Evolutionary conservation across 2,888 invertebrate species (phyloP).

Genomic region (Pollenia griseotomentosa): DNA sequence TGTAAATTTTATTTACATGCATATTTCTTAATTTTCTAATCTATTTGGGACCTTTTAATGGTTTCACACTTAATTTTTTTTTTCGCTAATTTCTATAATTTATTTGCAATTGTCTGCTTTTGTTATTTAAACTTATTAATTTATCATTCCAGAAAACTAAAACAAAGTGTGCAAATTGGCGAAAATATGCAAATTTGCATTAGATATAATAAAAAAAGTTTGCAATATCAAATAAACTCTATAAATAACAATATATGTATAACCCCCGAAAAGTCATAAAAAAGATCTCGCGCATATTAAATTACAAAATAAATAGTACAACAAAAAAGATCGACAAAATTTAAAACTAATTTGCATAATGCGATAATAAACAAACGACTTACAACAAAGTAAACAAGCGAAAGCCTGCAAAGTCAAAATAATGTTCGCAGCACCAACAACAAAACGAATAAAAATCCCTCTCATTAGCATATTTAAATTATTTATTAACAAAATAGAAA

Average conservation of each 20-base stretch:
- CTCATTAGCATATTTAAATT: slow-evolving; percentile 72
- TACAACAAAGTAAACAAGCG: slow-evolving; percentile 74
- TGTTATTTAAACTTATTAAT: slow-evolving; percentile 39
- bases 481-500: slow-evolving; percentile 51
- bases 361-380: slow-evolving; percentile 72
- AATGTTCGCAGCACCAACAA: slow-evolving; percentile 39
- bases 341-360: slow-evolving; percentile 78
- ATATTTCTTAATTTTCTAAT: not conserved
- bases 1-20: not conserved
- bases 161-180: slow-evolving; percentile 56
- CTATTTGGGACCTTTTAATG: not conserved
- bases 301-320: slow-evolving; percentile 75
- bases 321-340: slow-evolving; percentile 71
- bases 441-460: slow-evolving; percentile 50
- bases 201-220: not conserved
- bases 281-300: slow-evolving; percentile 80
- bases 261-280: slow-evolving; percentile 6
- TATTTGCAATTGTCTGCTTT: slow-evolving; percentile 31
- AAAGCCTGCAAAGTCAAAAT: slow-evolving; percentile 74
- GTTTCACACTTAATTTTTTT: not conserved
- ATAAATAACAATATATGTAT: slow-evolving; percentile 8
- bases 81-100: slow-evolving; percentile 44
- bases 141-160: slow-evolving; percentile 36
- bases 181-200: slow-evolving; percentile 54
- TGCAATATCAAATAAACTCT: slow-evolving; percentile 5